Base-by-base conservation (phyloP, 1,140 invertebrate genomes). In the Saccostrea echinata region DNA sequence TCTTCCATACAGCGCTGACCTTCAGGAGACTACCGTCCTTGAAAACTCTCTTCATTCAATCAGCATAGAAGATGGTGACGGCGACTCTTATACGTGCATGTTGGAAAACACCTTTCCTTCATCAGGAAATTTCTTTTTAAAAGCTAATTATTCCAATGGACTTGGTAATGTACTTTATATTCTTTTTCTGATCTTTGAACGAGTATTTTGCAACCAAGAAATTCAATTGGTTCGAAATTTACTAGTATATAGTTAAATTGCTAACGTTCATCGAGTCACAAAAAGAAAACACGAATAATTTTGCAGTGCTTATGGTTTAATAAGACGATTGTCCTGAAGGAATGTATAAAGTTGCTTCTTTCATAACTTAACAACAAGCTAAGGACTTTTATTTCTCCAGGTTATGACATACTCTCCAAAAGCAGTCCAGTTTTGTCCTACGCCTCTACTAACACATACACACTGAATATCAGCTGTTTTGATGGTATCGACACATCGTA, bases 381-480 rank as follows among this genome's bases (percentile, higher is more conserved):
- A 6, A 43, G 18, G 12, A 71, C 64, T 51, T 51, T 21, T 53
- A 13, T 13, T 51, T 43, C 18, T 82, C 9, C 33, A 83, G 81
- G 43, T 83, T 83, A 52, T 51, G 81, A 83, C 11, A 52, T 83
- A 53, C 16, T 30, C 18, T 52, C 43, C 35, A 53, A 52, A 51
- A 83, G 52, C 35, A 83, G 24, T 53, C 43, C 81, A 24, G 52
- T 6, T 33, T 33, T 83, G 81, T 83, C 81, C 8, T 83, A 52
- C n/a, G 35, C 43, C 8, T 9, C 24, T 12, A 24, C 27, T 24
- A 51, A n/a, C 35, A 52, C 52, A 21, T 83, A 83, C 81, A 83
- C 24, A n/a, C 81, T 83, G 81, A 83, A 51, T 11, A 53, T 83
- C 35, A 83, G 81, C 35, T 83, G 81, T 83, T 52, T 35, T 24